These are phyloP conservation scores for Thumatha senex DNA, from an alignment of 2,888 invertebrate species.

Conservation along the genomic window DNA sequence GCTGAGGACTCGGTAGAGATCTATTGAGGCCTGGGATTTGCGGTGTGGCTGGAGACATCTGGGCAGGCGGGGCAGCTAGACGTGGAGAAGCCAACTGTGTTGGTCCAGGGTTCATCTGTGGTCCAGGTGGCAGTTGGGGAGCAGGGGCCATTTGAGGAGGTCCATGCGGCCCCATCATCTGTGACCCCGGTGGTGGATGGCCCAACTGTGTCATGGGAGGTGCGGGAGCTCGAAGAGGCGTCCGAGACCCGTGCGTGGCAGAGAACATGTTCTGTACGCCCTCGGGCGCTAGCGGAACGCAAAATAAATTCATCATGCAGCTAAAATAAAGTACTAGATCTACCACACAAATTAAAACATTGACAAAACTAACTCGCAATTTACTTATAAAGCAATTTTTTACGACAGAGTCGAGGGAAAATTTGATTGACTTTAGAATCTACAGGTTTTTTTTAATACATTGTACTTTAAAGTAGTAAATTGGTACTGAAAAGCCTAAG, in stretches of 20 bases:
- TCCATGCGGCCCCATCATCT: constrained; percentile 52
- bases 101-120: constrained; percentile 53
- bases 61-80: constrained; percentile 70
- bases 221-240: constrained; percentile 62
- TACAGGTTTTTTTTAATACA: too few relatives aligned
- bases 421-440: too few relatives aligned
- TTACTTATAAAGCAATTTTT: too few relatives aligned
- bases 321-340: constrained; percentile 36
- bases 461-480: too few relatives aligned
- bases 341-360: constrained; percentile 28
- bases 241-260: constrained; percentile 66
- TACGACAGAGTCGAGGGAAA: too few relatives aligned
- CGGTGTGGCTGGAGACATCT: constrained; percentile 75
- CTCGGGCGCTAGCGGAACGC: constrained; percentile 73
- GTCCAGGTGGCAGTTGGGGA: constrained; percentile 60
- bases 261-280: constrained; percentile 79
- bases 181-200: constrained; percentile 39
- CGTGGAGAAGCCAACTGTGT: constrained; percentile 74
- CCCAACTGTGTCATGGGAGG: constrained; percentile 44
- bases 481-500: too few relatives aligned
- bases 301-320: constrained; percentile 56
- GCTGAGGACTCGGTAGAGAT: constrained; percentile 64
- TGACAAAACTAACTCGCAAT: background rate
- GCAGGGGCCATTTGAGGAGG: constrained; percentile 61
- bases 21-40: constrained; percentile 72